Conservation (phyloP, 1,140 invertebrate genomes). For the Pogonomyrmex californicus region DNA sequence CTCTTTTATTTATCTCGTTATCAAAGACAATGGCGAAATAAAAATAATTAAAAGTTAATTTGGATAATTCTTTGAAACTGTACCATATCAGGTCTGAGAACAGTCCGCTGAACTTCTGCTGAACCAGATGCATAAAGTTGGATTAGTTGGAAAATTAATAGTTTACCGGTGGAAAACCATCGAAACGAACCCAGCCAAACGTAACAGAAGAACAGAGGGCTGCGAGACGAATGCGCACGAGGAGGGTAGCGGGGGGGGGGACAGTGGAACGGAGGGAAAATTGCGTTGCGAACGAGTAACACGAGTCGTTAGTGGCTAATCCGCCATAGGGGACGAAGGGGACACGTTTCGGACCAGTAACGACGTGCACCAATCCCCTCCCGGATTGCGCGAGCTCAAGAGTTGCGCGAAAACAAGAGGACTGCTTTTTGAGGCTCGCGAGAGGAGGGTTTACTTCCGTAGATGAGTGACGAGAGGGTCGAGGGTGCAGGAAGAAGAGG, state of each 20-base stretch:
- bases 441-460: conserved; percentile 53
- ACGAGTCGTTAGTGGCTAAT: conserved; percentile 84
- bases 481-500: neutral
- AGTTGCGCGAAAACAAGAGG: conserved; percentile 79
- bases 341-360: conserved; percentile 44
- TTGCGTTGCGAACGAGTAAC: conserved; percentile 81
- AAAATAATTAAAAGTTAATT: neutral
- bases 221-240: neutral
- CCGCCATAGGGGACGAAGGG: conserved; percentile 71
- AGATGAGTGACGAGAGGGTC: conserved; percentile 48
- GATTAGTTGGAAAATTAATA: conserved; percentile 50
- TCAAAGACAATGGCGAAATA: neutral
- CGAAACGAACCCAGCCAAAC: conserved; percentile 16
- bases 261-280: conserved; percentile 68
- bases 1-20: neutral
- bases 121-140: neutral
- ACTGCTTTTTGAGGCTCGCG: conserved; percentile 67
- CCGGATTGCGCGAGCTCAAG: conserved; percentile 71
- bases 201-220: conserved; percentile 41
- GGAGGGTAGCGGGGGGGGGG: neutral
- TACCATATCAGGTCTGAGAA: neutral
- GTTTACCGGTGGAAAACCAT: conserved; percentile 29
- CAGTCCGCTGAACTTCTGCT: neutral
- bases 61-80: neutral
- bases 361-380: conserved; percentile 21